Percentiles rank a stretch among this genome's conserved stretches.
phyloP scores from a whole-genome alignment of 2,113 vertebrate genomes.

The Phrynosoma platyrhinos region DNA sequence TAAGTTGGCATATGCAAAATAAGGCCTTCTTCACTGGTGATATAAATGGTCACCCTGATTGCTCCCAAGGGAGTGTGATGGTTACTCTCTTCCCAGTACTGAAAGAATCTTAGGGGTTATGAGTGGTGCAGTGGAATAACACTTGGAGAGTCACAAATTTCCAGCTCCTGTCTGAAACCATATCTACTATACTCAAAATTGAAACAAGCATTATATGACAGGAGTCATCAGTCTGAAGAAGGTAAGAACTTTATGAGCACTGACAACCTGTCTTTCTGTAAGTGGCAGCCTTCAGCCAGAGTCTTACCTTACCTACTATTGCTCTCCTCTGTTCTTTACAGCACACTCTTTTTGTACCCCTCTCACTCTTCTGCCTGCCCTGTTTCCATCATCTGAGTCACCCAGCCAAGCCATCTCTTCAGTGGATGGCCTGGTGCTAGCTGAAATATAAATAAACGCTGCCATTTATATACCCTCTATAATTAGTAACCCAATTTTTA shows the following conservation, averaged over 20 bases:
- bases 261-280: background rate
- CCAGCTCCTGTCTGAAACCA: too few relatives aligned
- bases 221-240: background rate
- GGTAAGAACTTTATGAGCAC: background rate
- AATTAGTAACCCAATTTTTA: conserved; percentile 83
- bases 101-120: too few relatives aligned
- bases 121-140: too few relatives aligned
- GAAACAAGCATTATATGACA: background rate
- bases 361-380: rapidly evolving
- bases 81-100: too few relatives aligned
- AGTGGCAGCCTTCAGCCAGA: background rate
- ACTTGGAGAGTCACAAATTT: too few relatives aligned
- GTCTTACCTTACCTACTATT: background rate
- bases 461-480: conserved; percentile 80
- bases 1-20: too few relatives aligned
- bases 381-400: rapidly evolving
- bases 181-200: background rate
- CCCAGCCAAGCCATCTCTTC: conserved; percentile 17
- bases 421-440: conserved; percentile 42
- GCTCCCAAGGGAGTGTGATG: too few relatives aligned
- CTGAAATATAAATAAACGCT: conserved; percentile 55
- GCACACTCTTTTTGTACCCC: background rate
- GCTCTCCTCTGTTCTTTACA: background rate
- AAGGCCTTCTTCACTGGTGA: too few relatives aligned
- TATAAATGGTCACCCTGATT: too few relatives aligned